Evolutionary conservation across 1,140 invertebrate genomes (phyloP).

Genomic region (Drosophila obscura): DNA sequence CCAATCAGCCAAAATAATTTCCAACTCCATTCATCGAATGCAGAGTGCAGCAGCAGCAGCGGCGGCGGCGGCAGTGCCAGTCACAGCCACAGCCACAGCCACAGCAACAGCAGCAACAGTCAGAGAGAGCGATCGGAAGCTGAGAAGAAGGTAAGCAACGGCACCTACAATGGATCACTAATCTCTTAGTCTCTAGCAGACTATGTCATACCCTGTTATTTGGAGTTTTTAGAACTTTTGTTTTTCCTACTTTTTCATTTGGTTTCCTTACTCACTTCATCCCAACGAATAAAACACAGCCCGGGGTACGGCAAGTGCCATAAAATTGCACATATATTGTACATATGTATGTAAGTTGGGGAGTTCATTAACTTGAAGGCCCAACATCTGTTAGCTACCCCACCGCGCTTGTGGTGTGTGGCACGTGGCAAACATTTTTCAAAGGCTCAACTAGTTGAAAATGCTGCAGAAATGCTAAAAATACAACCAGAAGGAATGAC

Average conservation of each 20-base stretch:
- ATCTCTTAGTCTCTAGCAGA: too few species aligned
- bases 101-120: slow-evolving; percentile 15
- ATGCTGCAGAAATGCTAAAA: slow-evolving; percentile 33
- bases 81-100: slow-evolving; percentile 13
- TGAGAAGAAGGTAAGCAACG: slow-evolving; percentile 59
- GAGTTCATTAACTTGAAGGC: slow-evolving; percentile 65
- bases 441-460: slow-evolving; percentile 49
- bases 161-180: neutral
- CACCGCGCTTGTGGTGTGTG: neutral
- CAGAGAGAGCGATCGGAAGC: slow-evolving; percentile 23
- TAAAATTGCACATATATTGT: neutral
- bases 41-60: slow-evolving; percentile 45
- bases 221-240: too few species aligned
- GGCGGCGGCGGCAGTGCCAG: slow-evolving; percentile 3
- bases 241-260: too few species aligned
- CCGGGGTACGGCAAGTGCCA: too few species aligned
- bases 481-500: slow-evolving; percentile 50
- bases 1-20: slow-evolving; percentile 17
- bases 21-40: slow-evolving; percentile 15
- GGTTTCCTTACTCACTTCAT: too few species aligned
- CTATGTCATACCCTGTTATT: too few species aligned
- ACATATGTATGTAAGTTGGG: slow-evolving; percentile 6
- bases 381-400: slow-evolving; percentile 33
- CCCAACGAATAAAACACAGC: too few species aligned
- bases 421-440: slow-evolving; percentile 65